phyloP scores from a whole-genome alignment of 2,888 invertebrate species.

The Hololepta plana region DNA sequence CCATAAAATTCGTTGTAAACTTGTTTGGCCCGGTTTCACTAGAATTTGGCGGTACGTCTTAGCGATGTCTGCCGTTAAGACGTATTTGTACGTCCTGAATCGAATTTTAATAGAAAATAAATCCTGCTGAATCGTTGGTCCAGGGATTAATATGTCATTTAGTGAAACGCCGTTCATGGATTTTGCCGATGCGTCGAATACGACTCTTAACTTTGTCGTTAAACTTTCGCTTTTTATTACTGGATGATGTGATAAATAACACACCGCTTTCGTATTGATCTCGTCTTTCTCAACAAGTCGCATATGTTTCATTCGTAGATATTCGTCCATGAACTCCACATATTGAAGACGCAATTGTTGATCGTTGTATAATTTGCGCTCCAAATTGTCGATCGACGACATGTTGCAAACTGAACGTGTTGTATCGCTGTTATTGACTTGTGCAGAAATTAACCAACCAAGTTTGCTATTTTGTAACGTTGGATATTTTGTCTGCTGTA shows the following conservation, averaged over 20 bases:
- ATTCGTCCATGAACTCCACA: conserved; percentile 7
- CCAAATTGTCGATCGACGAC: no score
- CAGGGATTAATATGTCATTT: conserved; percentile 5
- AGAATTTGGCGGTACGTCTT: conserved; percentile 12
- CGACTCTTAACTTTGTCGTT: conserved; percentile 7
- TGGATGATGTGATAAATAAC: conserved; percentile 8
- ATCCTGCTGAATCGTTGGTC: conserved; percentile 4
- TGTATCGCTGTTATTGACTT: no score
- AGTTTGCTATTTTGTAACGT: conserved; percentile 8
- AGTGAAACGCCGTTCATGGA: conserved; percentile 4
- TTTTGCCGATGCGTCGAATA: conserved; percentile 6
- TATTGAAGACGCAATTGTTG: conserved; percentile 4
- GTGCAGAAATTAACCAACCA: conserved; percentile 10
- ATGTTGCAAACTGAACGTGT: no score
- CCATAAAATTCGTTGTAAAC: conserved; percentile 3
- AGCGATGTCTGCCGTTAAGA: conserved; percentile 7
- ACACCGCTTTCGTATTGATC: no score
- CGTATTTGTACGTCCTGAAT: conserved; percentile 6
- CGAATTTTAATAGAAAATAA: conserved; percentile 1
- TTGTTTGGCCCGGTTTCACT: neutral
- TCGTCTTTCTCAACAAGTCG: conserved; percentile 3
- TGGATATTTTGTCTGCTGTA: conserved; percentile 5
- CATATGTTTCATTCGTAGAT: conserved; percentile 6
- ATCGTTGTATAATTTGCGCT: conserved; percentile 8
- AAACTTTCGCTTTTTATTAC: conserved; percentile 8